A percentile compares a stretch with the other conserved stretches of the same genome.
Evolutionary conservation across 2,888 invertebrate species (phyloP).

Genomic region (Drosophila paramelanica): DNA sequence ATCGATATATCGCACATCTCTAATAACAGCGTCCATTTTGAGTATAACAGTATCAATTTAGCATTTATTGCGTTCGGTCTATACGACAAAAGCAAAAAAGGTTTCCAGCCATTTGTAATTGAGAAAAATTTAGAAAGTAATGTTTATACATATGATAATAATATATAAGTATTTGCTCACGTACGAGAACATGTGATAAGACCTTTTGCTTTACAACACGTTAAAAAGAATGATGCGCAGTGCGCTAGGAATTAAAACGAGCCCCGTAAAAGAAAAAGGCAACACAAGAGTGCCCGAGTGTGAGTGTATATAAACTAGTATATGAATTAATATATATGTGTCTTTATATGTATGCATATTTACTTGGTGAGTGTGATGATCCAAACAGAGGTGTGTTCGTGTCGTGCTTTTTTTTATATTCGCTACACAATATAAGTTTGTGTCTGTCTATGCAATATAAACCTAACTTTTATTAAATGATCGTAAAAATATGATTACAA

Average conservation of each 20-base stretch:
- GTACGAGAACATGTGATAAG: conserved; percentile 10
- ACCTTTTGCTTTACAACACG: conserved; percentile 4
- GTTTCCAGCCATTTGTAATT: conserved; percentile 18
- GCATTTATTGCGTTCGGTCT: conserved; percentile 44
- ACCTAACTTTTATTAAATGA: neutral
- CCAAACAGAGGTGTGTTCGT: conserved; percentile 60
- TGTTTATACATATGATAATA: conserved; percentile 9
- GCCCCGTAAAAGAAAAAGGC: conserved; percentile 51
- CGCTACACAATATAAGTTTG: conserved; percentile 43
- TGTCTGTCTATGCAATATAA: conserved; percentile 9
- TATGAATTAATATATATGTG: conserved; percentile 44
- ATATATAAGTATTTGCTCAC: conserved; percentile 11
- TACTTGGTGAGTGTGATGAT: conserved; percentile 59
- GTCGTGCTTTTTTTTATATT: conserved; percentile 50
- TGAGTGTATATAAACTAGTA: conserved; percentile 47
- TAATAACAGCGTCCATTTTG: conserved; percentile 35
- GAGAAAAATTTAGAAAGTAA: conserved; percentile 17
- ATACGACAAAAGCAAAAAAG: conserved; percentile 40
- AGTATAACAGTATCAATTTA: conserved; percentile 38
- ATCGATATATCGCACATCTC: conserved; percentile 19
- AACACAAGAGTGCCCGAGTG: conserved; percentile 52
- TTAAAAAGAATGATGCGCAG: conserved; percentile 47
- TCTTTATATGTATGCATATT: conserved; percentile 44
- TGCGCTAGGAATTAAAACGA: conserved; percentile 48
- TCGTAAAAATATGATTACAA: neutral